These are phyloP conservation scores for Sminthurides bifidus DNA, from an alignment of 1,140 invertebrate species.

Conservation along the genomic window DNA sequence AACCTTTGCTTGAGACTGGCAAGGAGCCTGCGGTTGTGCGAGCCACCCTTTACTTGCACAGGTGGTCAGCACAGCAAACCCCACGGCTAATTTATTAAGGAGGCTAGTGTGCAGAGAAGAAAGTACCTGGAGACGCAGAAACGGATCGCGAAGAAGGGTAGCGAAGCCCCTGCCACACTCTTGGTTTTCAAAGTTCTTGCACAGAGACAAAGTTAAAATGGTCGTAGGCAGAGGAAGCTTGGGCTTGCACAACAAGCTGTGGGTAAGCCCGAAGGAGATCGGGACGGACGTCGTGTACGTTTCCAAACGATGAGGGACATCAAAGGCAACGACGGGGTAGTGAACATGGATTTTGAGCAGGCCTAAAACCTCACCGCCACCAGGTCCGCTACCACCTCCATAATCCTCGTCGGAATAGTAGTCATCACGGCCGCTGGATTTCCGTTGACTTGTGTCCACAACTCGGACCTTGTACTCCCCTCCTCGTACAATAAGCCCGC, in stretches of 20 bases:
- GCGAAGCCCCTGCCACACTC: slow-evolving; percentile 15
- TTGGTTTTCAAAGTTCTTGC: slow-evolving; percentile 4
- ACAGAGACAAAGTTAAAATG: slow-evolving; percentile 11
- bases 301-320: slow-evolving; percentile 25
- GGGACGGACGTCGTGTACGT: slow-evolving; percentile 20
- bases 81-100: neutral
- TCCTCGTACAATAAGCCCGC: slow-evolving; percentile 23
- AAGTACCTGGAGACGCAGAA: slow-evolving; percentile 16
- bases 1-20: no score
- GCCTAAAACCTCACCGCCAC: no score
- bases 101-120: neutral
- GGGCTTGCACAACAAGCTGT: slow-evolving; percentile 23
- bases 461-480: slow-evolving; percentile 18
- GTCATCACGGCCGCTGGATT: neutral
- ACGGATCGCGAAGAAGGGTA: slow-evolving; percentile 11
- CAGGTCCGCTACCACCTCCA: neutral
- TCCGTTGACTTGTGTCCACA: neutral
- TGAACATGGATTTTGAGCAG: slow-evolving; percentile 8
- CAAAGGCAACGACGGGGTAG: slow-evolving; percentile 27
- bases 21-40: no score
- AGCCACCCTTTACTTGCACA: neutral
- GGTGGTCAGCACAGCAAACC: neutral
- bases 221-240: slow-evolving; percentile 19
- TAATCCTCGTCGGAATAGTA: neutral
- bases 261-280: slow-evolving; percentile 22